Conservation (phyloP, 2,113 vertebrate species). For the Anser cygnoides region DNA sequence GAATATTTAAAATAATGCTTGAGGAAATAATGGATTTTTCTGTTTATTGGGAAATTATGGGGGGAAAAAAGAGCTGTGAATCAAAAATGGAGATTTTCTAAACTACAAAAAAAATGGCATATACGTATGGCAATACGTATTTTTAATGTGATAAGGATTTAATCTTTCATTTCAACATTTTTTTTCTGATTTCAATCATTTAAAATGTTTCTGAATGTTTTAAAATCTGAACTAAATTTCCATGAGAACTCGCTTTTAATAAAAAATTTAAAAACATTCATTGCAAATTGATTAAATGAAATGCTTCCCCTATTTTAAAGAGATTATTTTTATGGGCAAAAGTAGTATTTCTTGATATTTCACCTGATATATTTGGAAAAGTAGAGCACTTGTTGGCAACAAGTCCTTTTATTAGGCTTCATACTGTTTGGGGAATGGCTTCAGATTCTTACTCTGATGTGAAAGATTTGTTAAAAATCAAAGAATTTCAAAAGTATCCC, state of each 20-base stretch:
- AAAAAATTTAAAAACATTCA: background rate
- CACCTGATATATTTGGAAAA: background rate
- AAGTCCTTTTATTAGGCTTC: background rate
- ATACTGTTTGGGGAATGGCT: background rate
- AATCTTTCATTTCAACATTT: background rate
- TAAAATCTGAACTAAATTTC: background rate
- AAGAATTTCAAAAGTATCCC: background rate
- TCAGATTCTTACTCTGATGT: background rate
- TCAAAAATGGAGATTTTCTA: background rate
- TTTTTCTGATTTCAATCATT: background rate
- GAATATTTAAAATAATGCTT: background rate
- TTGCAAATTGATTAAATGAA: background rate
- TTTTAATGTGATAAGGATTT: background rate
- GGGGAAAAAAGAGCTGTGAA: background rate
- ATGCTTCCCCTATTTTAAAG: background rate
- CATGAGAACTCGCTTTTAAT: background rate
- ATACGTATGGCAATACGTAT: background rate
- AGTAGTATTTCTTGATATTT: background rate
- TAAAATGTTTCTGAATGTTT: background rate
- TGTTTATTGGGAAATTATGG: background rate
- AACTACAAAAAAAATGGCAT: background rate
- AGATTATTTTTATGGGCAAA: background rate
- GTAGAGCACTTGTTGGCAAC: background rate
- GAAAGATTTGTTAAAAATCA: background rate
- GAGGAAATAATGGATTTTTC: background rate